These are phyloP conservation scores for Nothura maculosa DNA, from an alignment of 2,797 vertebrate genomes.

Conservation along the genomic window DNA sequence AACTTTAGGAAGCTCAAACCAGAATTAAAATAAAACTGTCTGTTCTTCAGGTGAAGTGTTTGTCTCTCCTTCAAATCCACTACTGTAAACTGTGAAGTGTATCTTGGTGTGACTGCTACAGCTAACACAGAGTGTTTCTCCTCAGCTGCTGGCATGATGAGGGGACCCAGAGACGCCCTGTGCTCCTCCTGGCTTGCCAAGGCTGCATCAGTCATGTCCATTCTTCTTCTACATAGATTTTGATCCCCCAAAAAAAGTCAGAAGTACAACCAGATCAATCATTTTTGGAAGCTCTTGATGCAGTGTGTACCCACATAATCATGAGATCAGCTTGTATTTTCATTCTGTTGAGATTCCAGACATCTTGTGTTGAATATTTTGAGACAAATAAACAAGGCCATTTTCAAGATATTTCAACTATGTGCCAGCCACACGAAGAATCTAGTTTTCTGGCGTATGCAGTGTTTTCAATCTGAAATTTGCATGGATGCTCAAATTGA, in stretches of 20 bases:
- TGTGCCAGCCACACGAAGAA: neutral
- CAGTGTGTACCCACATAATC: neutral
- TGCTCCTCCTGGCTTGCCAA: neutral
- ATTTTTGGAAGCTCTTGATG: neutral
- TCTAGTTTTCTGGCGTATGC: neutral
- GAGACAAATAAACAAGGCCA: neutral
- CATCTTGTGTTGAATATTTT: neutral
- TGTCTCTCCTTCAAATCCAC: neutral
- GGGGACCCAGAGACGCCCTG: neutral
- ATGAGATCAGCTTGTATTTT: neutral
- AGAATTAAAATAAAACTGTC: neutral
- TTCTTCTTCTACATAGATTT: neutral
- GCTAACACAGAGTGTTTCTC: neutral
- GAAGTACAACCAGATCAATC: neutral
- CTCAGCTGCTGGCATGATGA: rapidly evolving
- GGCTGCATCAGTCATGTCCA: neutral
- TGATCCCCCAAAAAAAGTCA: neutral
- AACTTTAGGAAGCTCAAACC: neutral
- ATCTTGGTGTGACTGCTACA: rapidly evolving
- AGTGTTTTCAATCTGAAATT: neutral
- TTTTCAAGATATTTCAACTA: neutral
- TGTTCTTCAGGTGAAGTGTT: neutral
- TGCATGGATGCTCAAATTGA: neutral
- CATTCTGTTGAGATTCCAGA: neutral
- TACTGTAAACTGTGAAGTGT: neutral